A percentile compares a stretch with the other conserved stretches of the same genome.
phyloP scores from a whole-genome alignment of 2,888 invertebrate species.

The Alentia gelatinosa region DNA sequence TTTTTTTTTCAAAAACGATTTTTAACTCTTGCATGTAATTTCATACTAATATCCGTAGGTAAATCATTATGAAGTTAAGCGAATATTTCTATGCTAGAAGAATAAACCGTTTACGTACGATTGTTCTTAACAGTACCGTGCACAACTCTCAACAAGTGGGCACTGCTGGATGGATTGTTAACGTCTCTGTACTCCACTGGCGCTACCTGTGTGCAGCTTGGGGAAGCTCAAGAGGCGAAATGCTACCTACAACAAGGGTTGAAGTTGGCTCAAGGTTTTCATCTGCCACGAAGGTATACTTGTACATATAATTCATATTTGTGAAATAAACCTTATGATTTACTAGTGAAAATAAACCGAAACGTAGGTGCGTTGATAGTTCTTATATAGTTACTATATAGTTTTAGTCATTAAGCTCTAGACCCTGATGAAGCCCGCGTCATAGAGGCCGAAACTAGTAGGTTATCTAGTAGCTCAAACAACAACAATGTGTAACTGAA shows the following conservation, averaged over 20 bases:
- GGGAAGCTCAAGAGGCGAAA: conserved; percentile 27
- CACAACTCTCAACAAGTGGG: conserved; percentile 5
- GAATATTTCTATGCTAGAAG: neutral
- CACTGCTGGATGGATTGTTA: conserved; percentile 12
- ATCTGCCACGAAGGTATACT: conserved; percentile 54
- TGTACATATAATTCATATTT: too few species aligned
- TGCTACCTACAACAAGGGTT: conserved; percentile 52
- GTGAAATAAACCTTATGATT: too few species aligned
- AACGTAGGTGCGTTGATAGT: too few species aligned
- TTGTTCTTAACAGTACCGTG: neutral
- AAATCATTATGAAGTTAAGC: too few species aligned
- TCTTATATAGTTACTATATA: too few species aligned
- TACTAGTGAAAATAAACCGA: too few species aligned
- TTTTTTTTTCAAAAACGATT: neutral
- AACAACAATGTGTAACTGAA: too few species aligned
- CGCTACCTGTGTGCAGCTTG: neutral
- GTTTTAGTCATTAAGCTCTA: too few species aligned
- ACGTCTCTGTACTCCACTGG: neutral
- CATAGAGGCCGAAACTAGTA: too few species aligned
- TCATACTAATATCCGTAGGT: neutral
- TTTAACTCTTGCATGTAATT: neutral
- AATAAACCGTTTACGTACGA: neutral
- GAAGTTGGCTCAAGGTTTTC: conserved; percentile 38
- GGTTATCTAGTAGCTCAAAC: too few species aligned
- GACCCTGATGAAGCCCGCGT: too few species aligned